Conservation (phyloP, 35 echinoderm and acorn worm genomes). For the Apostichopus japonicus region DNA sequence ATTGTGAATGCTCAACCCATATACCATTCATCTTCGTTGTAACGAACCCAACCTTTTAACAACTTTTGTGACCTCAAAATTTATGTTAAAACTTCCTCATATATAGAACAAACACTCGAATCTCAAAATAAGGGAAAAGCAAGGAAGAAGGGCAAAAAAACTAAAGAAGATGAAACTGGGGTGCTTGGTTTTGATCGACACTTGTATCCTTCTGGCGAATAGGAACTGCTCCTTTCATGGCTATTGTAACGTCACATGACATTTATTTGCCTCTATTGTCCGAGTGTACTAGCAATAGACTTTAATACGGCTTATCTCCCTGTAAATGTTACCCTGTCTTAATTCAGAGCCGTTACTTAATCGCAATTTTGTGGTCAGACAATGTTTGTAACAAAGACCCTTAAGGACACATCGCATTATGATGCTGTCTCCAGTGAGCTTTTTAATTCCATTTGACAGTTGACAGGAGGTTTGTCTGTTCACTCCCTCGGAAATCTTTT, state of each 20-base stretch:
- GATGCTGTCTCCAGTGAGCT: not conserved
- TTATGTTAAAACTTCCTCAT: not conserved
- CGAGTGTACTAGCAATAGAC: not conserved
- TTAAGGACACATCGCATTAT: slow-evolving; percentile 33
- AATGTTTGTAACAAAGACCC: slow-evolving; percentile 25
- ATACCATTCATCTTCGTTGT: no score
- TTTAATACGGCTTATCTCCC: slow-evolving; percentile 14
- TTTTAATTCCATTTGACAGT: slow-evolving; percentile 24
- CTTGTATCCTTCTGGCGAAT: not conserved
- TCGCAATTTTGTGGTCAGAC: not conserved
- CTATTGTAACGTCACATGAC: not conserved
- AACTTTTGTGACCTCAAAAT: no score
- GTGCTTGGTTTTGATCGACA: not conserved
- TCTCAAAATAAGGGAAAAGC: not conserved
- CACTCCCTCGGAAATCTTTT: not conserved
- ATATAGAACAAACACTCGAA: not conserved
- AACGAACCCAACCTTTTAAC: no score
- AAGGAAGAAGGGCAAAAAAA: not conserved
- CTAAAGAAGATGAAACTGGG: not conserved
- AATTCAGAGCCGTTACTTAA: not conserved
- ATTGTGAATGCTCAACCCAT: no score
- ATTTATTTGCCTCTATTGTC: slow-evolving; percentile 2
- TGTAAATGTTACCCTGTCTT: slow-evolving; percentile 6
- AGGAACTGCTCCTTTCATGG: not conserved
- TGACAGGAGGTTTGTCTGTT: not conserved